Base-by-base conservation (phyloP, 2,797 vertebrate species). In the Gallinago solitaria region DNA sequence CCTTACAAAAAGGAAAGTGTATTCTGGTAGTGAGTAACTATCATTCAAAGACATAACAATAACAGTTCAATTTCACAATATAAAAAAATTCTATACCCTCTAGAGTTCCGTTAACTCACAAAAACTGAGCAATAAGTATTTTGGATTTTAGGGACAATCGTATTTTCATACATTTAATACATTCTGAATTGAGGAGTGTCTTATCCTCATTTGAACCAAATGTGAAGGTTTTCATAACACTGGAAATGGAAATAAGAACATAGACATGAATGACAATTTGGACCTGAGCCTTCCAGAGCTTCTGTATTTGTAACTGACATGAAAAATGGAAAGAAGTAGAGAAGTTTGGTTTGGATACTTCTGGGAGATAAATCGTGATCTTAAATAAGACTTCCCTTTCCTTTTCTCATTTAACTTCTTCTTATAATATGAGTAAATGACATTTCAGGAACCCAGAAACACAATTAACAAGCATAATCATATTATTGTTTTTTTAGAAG, bases 1-100 rank as follows among this genome's bases (percentile, higher is more conserved):
- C 86, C 43, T 95, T 81, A 70, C 47, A 77, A 93, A 94, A 92
- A 82, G n/a, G 61, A 93, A 96, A 25, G 47, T 83, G 79, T 93
- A 89, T 53, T 88, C 33, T 96, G 63, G 85, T 93, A 96, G 95
- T 86, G 81, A 84, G 63, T 75, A 83, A 54, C 48, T 95, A 64
- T 88, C 93, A 88, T 86, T 90, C 56, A 85, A 69, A 65, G 73
- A 56, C 30, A 85, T 64, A 87, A 84, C 53, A 92, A 85, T 95
- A 95, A 84, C 71, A 89, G 27, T 87, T 91, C 90, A 74, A 71
- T 89, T 70, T 94, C 65, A 89, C 76, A 90, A 27, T 57, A 91
- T 51, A 83, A 73, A 4, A 6, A 77, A 90, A 79, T 88, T 33
- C 48, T 33, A 69, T 96, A 76, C 94, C 63, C 78, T 65, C 45